Evolutionary conservation across 1,140 invertebrate species (phyloP).

Genomic region (Penaeus chinensis): DNA sequence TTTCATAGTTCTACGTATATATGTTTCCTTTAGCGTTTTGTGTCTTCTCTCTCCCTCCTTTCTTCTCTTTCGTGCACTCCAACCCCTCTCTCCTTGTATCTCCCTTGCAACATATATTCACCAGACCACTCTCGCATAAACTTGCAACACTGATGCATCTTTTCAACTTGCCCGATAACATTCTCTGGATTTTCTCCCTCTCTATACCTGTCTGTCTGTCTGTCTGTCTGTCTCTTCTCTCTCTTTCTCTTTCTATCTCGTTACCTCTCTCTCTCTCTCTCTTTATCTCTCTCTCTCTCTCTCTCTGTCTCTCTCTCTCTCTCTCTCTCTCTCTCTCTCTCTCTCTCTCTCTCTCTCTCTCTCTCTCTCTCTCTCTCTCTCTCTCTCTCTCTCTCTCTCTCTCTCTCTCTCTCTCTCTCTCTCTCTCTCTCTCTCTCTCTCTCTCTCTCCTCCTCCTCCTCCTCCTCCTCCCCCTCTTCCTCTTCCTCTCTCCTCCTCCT

Average conservation of each 20-base stretch:
- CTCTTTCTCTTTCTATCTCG: background rate
- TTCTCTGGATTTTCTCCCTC: background rate
- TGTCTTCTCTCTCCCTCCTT: background rate
- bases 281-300: background rate
- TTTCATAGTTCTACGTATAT: background rate
- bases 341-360: background rate
- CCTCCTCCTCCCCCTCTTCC: background rate
- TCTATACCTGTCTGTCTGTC: conserved; percentile 25
- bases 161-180: background rate
- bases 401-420: background rate
- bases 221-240: background rate
- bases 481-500: too few species aligned
- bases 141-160: background rate
- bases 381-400: background rate
- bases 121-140: too few species aligned
- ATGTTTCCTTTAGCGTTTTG: background rate
- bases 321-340: background rate
- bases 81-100: background rate
- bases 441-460: too few species aligned
- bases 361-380: too few species aligned
- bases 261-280: too few species aligned
- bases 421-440: too few species aligned
- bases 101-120: background rate
- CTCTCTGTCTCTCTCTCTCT: background rate
- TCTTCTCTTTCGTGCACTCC: background rate